Evolutionary conservation across 2,113 vertebrate genomes (phyloP).

Genomic region (Thunnus maccoyii): DNA sequence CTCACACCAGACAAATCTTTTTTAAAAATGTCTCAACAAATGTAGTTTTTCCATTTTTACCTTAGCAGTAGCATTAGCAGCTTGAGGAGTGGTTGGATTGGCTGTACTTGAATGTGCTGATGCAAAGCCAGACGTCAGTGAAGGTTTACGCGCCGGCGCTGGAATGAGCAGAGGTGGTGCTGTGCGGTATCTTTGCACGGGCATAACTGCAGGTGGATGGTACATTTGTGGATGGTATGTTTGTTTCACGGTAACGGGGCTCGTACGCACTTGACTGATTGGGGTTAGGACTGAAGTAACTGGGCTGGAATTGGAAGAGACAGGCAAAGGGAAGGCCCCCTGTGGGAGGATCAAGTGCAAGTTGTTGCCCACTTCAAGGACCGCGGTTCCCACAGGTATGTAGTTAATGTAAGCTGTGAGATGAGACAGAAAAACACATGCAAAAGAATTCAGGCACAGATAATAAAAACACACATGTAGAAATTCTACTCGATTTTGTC

Average conservation of each 20-base stretch:
- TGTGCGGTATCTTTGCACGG: conserved; percentile 42
- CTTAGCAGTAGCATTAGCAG: conserved; percentile 72
- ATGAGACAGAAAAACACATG: not conserved
- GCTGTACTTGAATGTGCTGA: conserved; percentile 3
- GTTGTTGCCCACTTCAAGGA: conserved; percentile 78
- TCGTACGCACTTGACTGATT: conserved; percentile 27
- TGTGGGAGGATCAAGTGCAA: conserved; percentile 84
- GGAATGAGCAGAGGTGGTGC: conserved; percentile 61
- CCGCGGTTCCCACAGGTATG: conserved; percentile 72
- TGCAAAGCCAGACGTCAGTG: not conserved
- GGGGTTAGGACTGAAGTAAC: conserved; percentile 66
- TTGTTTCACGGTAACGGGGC: not conserved
- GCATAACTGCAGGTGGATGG: not conserved
- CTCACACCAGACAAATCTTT: no score
- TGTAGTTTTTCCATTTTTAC: conserved; percentile 32
- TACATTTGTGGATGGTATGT: not conserved
- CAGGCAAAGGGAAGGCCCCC: conserved; percentile 68
- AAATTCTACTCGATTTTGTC: not conserved
- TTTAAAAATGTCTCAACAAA: not conserved
- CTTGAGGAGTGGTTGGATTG: conserved; percentile 16
- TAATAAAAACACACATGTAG: not conserved
- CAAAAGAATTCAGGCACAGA: not conserved
- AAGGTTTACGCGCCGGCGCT: conserved; percentile 40
- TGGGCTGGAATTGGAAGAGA: conserved; percentile 45
- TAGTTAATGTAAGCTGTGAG: conserved; percentile 73